phyloP scores from a whole-genome alignment of 1,140 invertebrate genomes.

The Bombus terrestris region DNA sequence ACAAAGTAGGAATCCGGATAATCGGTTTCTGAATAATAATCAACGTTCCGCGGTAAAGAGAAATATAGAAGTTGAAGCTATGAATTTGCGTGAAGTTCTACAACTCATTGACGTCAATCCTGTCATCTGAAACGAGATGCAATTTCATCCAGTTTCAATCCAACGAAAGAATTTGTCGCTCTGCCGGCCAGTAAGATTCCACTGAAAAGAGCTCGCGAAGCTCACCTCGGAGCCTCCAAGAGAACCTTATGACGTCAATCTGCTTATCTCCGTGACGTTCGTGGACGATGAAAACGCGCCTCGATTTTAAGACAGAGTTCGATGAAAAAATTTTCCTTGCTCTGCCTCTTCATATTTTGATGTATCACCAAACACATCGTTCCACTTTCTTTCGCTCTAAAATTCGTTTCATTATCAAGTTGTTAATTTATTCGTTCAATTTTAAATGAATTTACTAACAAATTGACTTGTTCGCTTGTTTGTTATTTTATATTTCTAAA shows the following conservation, averaged over 20 bases:
- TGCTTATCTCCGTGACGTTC: background rate
- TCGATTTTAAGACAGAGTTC: background rate
- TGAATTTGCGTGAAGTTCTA: background rate
- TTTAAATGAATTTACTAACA: too few species aligned
- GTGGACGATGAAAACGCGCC: background rate
- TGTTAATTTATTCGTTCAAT: too few species aligned
- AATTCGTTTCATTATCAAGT: too few species aligned
- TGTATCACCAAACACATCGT: background rate
- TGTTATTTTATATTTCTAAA: too few species aligned
- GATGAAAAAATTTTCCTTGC: too few species aligned
- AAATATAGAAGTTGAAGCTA: background rate
- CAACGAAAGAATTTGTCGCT: constrained; percentile 6
- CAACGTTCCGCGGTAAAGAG: background rate
- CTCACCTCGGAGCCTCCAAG: background rate
- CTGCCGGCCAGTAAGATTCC: background rate
- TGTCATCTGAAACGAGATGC: too few species aligned
- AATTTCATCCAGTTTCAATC: background rate
- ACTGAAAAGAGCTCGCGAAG: background rate
- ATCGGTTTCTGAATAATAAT: background rate
- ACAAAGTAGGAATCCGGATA: background rate
- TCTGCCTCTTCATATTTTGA: background rate
- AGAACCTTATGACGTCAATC: constrained; percentile 17
- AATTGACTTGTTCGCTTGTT: too few species aligned
- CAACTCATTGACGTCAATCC: background rate
- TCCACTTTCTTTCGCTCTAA: background rate